Base-by-base conservation (phyloP, 2,888 invertebrate species). In the Lithophane socia region DNA sequence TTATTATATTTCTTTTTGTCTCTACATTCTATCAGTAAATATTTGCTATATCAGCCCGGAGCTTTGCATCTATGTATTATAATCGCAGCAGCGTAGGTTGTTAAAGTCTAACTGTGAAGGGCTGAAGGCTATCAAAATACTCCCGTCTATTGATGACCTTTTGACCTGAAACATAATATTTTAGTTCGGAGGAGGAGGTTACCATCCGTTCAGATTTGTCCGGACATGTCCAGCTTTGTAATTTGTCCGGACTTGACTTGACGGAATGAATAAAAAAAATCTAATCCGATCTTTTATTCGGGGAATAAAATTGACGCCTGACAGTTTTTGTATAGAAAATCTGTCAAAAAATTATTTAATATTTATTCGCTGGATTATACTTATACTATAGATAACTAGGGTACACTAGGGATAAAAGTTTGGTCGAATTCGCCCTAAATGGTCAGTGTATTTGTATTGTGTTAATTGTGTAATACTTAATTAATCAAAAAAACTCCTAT, bases 91-190 rank as follows among this genome's bases (percentile, higher is more conserved):
- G 37, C 29, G 8, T 8, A 65, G 64, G 44, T 47, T 21, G 42
- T 37, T n/a, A 65, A 58, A 54, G 24, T 52, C 52, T 24, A 44
- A 18, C 52, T 13, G 1, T 60, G 7, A 65, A 29, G 29, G 29
- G 29, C 29, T 29, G 29, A 29, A 42, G n/a, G 29, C 13, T 79
- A 79, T 72, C 65, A 60, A 60, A 73, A 64, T 68, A 73, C 58
- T 47, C 44, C 12, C 18, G 49, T 16, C 24, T 52, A 68, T 58
- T 54, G 44, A 73, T 61, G 75, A 75, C 24, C 75, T 81, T 70
- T 70, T 5, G 37, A 49, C 56, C 66, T 66, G 29, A 70, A 70
- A 70, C 61, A 61, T 73, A 63, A 8, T 47, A 3, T 56, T 73
- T 74, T 21, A 37, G 37, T 64, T 64, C 24, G 24, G 24, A 42